A percentile compares a stretch with the other conserved stretches of the same genome.
phyloP scores from a whole-genome alignment of 2,797 vertebrate genomes.

The Aulostomus chinensis region DNA sequence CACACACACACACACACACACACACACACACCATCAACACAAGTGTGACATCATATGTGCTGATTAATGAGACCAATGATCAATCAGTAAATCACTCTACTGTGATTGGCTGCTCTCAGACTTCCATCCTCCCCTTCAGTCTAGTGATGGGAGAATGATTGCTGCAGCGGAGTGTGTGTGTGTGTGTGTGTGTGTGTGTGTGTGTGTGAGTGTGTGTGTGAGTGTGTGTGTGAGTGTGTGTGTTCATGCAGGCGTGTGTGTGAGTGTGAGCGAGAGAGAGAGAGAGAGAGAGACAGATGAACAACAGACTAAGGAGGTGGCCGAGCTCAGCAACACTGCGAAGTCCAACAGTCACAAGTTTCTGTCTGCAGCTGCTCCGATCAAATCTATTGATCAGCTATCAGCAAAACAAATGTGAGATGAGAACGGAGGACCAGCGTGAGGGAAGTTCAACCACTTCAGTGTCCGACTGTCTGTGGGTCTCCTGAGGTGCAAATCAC shows the following conservation, averaged over 20 bases:
- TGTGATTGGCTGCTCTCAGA: too few species aligned
- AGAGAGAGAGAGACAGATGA: slow-evolving; percentile 27
- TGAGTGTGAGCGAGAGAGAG: not conserved
- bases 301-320: slow-evolving; percentile 42
- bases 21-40: too few species aligned
- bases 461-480: too few species aligned
- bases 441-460: too few species aligned
- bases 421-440: too few species aligned
- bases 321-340: slow-evolving; percentile 47
- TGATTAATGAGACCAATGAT: too few species aligned
- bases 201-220: not conserved
- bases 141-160: slow-evolving; percentile 71
- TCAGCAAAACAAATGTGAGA: too few species aligned
- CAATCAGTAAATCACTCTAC: too few species aligned
- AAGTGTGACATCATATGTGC: slow-evolving; percentile 68
- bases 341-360: not conserved
- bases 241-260: not conserved
- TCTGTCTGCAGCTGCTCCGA: too few species aligned
- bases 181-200: slow-evolving; percentile 7
- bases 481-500: too few species aligned
- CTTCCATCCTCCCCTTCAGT: slow-evolving; percentile 26
- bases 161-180: slow-evolving; percentile 14
- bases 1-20: not conserved
- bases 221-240: slow-evolving; percentile 4
- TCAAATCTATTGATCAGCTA: too few species aligned